Base-by-base conservation (phyloP, 2,113 vertebrate genomes). In the Butorides virescens region DNA sequence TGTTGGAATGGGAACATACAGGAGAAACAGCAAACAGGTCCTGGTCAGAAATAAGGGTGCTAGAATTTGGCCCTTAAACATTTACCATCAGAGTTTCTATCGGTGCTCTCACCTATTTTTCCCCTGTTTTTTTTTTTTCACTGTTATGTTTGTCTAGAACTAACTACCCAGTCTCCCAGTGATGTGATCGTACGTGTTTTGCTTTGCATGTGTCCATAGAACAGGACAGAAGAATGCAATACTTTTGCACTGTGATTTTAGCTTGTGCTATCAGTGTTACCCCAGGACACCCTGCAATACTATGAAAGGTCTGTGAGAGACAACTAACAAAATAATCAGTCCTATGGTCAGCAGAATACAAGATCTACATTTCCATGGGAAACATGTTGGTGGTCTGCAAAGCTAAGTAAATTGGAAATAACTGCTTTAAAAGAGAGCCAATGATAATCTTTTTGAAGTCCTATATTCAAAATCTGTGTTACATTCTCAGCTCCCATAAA, bases 321-420 rank as follows among this genome's bases (percentile, higher is more conserved):
- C 3, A 3, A 22, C 39, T 15, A 34, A 44, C 18, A 85, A 94
- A 80, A 90, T 3, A 73, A 52, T 11, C 20, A 86, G 80, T 55
- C 52, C 56, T 81, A 72, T 63, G 61, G 39, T 63, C 91, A 91
- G 13, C 30, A 91, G 84, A 89, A 86, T 47, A 75, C 27, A 77
- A 53, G 81, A 70, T 84, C 86, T 91, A 15, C 83, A 89, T 86
- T 80, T 94, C 55, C 87, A 49, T 94, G 95, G 73, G 93, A 96
- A 97, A 95, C 34, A 86, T 36, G 66, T 65, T 96, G 95, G 95
- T 96, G 96, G 93, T 94, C 93, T 94, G 66, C 67, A 96, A 85
- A 94, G 73, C 90, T 72, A 49, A 85, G 94, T 91, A 94, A 91
- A 82, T 30, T 78, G 44, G 95, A 93, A 92, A 93, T 79, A 56